Conservation (phyloP, 2,797 vertebrate species). For the Eulemur mongoz region DNA sequence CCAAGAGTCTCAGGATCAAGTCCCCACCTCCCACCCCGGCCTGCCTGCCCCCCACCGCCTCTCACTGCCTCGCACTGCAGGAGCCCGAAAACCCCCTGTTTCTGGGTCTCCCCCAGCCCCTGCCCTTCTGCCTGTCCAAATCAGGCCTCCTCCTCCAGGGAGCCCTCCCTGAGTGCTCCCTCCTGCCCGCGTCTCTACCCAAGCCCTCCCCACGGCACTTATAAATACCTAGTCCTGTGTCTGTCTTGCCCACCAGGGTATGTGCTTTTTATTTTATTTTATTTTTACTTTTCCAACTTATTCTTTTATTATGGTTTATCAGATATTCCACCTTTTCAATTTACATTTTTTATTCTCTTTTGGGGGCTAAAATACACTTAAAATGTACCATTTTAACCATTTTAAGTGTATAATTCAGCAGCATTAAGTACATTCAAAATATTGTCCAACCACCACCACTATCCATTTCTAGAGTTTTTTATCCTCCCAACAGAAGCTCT, state of each 20-base stretch:
- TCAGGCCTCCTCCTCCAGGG: neutral
- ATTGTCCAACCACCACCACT: neutral
- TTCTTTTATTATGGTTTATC: neutral
- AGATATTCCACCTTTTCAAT: neutral
- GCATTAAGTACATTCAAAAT: neutral
- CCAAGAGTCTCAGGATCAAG: neutral
- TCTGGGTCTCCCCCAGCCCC: neutral
- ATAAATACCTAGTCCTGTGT: neutral
- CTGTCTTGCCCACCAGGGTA: neutral
- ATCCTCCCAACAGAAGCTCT: neutral
- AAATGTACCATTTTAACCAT: neutral
- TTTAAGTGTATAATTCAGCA: neutral
- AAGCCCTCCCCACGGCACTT: neutral
- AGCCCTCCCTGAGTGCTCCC: neutral
- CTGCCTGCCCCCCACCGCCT: no score
- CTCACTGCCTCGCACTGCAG: neutral
- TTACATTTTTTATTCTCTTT: neutral
- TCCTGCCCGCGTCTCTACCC: neutral
- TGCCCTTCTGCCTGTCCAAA: neutral
- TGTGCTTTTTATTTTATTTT: neutral
- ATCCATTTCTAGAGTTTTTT: neutral
- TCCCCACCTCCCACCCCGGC: no score
- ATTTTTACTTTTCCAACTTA: neutral
- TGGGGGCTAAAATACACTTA: neutral
- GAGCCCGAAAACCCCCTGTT: neutral